phyloP scores from a whole-genome alignment of 2,113 vertebrate species.

The Brachypteracias leptosomus region DNA sequence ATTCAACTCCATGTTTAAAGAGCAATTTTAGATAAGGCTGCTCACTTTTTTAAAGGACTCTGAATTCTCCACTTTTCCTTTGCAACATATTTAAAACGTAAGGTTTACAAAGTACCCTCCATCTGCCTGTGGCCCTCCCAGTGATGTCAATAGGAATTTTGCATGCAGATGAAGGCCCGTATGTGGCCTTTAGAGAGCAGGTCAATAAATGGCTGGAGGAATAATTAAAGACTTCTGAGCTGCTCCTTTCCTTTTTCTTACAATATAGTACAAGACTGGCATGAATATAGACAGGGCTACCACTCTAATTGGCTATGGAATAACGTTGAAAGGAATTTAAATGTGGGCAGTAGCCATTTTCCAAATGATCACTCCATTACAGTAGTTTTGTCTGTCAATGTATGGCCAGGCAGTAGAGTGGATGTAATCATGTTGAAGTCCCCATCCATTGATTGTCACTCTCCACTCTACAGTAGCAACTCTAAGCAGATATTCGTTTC shows the following conservation, averaged over 20 bases:
- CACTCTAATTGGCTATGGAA: conserved; percentile 64
- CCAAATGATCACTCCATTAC: conserved; percentile 64
- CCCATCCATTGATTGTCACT: conserved; percentile 57
- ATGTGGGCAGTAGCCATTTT: conserved; percentile 55
- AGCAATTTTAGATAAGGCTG: conserved; percentile 10
- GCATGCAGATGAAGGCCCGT: conserved; percentile 65
- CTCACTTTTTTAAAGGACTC: conserved; percentile 10
- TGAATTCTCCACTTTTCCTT: not conserved
- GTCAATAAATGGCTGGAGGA: conserved; percentile 73
- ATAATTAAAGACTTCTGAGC: conserved; percentile 73
- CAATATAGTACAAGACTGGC: conserved; percentile 68
- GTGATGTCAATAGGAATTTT: conserved; percentile 66
- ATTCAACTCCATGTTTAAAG: conserved; percentile 28
- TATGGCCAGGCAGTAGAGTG: conserved; percentile 54
- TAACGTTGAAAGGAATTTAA: conserved; percentile 64
- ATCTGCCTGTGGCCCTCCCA: conserved; percentile 47
- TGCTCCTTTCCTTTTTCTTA: conserved; percentile 65
- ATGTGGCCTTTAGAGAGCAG: conserved; percentile 69
- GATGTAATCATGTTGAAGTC: conserved; percentile 54
- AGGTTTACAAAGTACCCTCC: conserved; percentile 53
- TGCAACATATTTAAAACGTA: conserved; percentile 45
- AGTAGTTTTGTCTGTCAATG: conserved; percentile 57
- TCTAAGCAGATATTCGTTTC: conserved; percentile 29
- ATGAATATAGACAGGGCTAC: conserved; percentile 68
- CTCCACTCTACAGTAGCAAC: conserved; percentile 28